Base-by-base conservation (phyloP, 1,140 invertebrate species). In the Leptopilina boulardi region DNA sequence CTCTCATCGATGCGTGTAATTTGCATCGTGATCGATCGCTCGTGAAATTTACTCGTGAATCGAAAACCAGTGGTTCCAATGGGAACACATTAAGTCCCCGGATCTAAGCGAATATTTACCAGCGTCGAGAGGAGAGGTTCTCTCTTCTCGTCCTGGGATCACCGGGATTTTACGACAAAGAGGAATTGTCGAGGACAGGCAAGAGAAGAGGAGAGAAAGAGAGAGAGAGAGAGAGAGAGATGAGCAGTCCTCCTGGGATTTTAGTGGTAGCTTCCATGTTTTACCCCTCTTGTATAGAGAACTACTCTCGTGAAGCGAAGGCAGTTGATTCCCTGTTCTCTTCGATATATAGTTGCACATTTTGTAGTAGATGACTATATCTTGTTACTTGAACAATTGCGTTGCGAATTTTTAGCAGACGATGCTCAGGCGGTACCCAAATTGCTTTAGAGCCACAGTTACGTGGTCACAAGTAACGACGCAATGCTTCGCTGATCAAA, bases 401-500 rank as follows among this genome's bases (percentile, higher is more conserved):
- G 71, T 83, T 83, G 80, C 51, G 56, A 72, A 80, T 83, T 83
- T 83, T 83, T 83, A 74, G 76, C 80, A 77, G 78, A 79, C 59
- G 41, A 76, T 73, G 74, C 74, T 71, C 71, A 80, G 73, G 75
- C 77, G 42, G 77, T 71, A 79, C 75, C n/a, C 73, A 23, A 83
- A 83, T 82, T 83, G 75, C 80, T 76, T 73, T 79, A 76, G 76
- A 42, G 75, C 70, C 44, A 18, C 72, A 74, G 80, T 83, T 77
- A 82, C 78, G 77, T 77, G 78, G 80, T 81, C 78, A 80, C 79
- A 38, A 79, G 71, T 76, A 80, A 79, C 76, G 56, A 77, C 79
- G 79, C 74, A 72, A 81, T 75, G 82, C 79, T 83, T 77, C 77
- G 47, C 38, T 80, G 80, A 83, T 81, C 82, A 83, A 83, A 83